Evolutionary conservation across 2,797 vertebrate genomes (phyloP).

Genomic region (Microctenopoma stevenorrisi): DNA sequence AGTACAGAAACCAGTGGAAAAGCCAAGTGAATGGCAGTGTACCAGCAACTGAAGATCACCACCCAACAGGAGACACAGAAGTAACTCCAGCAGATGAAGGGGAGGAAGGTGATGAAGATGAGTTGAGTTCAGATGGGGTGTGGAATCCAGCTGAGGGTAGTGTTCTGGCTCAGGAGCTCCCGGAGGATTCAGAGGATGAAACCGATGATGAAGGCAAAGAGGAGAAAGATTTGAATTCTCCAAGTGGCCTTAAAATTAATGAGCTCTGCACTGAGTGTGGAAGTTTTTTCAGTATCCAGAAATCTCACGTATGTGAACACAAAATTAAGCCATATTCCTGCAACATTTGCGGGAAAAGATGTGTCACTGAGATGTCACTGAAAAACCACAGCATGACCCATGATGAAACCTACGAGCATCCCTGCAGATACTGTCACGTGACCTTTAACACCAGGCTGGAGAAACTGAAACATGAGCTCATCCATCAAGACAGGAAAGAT

Average conservation of each 20-base stretch:
- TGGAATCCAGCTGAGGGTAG: constrained; percentile 22
- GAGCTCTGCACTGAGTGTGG: constrained; percentile 68
- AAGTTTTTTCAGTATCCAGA: constrained; percentile 38
- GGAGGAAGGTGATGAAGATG: constrained; percentile 12
- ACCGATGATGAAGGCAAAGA: neutral
- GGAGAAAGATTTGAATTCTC: constrained; percentile 1
- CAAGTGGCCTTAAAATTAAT: constrained; percentile 14
- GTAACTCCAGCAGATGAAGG: constrained; percentile 28
- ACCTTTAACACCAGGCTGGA: constrained; percentile 59
- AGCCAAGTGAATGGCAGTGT: constrained; percentile 25
- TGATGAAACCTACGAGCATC: constrained; percentile 50
- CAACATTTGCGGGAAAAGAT: constrained; percentile 65
- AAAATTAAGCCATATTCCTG: constrained; percentile 62
- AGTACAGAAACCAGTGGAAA: constrained; percentile 44
- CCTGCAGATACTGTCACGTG: constrained; percentile 63
- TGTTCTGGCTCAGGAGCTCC: constrained; percentile 15
- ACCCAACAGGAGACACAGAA: constrained; percentile 1
- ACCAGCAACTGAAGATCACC: constrained; percentile 14
- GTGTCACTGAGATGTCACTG: constrained; percentile 20
- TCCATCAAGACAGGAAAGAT: constrained; percentile 30
- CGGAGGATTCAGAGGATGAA: constrained; percentile 38
- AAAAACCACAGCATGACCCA: constrained; percentile 56
- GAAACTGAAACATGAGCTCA: constrained; percentile 65
- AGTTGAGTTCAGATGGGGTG: constrained; percentile 31
- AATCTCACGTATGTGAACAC: constrained; percentile 61